Conservation (phyloP, 2,888 invertebrate genomes). For the Agapetus fuscipes region DNA sequence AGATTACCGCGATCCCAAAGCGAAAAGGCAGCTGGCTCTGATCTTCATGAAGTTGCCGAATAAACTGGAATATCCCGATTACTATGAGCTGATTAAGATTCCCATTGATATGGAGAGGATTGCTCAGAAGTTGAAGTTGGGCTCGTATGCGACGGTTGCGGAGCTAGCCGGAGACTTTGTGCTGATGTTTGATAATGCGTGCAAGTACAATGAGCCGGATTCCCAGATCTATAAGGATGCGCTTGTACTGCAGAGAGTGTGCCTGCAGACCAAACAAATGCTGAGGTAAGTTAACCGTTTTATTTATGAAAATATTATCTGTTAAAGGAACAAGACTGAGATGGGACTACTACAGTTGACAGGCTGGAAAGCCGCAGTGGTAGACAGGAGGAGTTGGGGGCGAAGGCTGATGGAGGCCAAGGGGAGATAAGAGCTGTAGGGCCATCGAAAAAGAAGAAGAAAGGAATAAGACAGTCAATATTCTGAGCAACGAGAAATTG, state of each 20-base stretch:
- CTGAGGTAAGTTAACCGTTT: slow-evolving; percentile 44
- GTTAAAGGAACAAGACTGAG: too few relatives aligned
- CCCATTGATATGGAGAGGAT: slow-evolving; percentile 97
- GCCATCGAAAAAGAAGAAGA: too few relatives aligned
- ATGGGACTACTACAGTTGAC: too few relatives aligned
- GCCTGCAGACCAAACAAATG: slow-evolving; percentile 84
- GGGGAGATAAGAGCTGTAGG: too few relatives aligned
- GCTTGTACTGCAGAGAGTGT: slow-evolving; percentile 80
- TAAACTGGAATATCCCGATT: slow-evolving; percentile 91
- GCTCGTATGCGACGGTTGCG: slow-evolving; percentile 69
- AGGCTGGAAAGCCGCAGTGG: too few relatives aligned
- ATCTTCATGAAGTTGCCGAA: slow-evolving; percentile 94
- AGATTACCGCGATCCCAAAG: slow-evolving; percentile 78
- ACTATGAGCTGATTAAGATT: slow-evolving; percentile 92
- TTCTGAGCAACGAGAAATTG: too few relatives aligned
- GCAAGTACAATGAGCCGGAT: slow-evolving; percentile 95
- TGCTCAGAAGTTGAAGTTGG: slow-evolving; percentile 71
- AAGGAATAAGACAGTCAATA: too few relatives aligned
- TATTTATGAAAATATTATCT: slow-evolving; percentile 1
- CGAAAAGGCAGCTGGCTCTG: slow-evolving; percentile 78
- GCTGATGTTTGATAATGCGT: slow-evolving; percentile 93
- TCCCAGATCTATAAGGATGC: slow-evolving; percentile 97
- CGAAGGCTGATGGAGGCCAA: too few relatives aligned
- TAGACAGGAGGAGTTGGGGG: too few relatives aligned
- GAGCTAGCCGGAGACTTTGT: slow-evolving; percentile 84